Percentiles rank a stretch among this genome's conserved stretches.
Conservation (phyloP, 2,888 invertebrate species). For the Folsomia manolachei region DNA sequence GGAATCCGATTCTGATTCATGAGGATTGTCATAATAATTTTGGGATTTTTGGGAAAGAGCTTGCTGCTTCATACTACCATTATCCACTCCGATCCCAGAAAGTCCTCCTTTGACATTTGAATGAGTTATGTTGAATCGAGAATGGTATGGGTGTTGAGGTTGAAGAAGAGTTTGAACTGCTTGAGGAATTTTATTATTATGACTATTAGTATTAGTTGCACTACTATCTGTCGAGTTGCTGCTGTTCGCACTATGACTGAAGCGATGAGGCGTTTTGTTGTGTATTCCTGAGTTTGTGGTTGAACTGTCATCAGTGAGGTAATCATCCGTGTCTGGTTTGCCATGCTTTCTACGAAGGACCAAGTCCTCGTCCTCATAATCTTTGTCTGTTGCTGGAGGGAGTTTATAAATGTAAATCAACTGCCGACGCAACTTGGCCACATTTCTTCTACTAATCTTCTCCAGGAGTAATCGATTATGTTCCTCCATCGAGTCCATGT, state of each 20-base stretch:
- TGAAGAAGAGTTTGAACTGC: no score
- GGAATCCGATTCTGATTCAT: slow-evolving; percentile 1
- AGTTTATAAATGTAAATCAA: slow-evolving; percentile 22
- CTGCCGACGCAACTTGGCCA: slow-evolving; percentile 14
- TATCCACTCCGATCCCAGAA: background rate
- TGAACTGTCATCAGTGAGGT: background rate
- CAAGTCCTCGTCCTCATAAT: slow-evolving; percentile 19
- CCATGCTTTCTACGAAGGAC: background rate
- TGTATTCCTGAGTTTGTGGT: background rate
- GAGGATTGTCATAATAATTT: background rate
- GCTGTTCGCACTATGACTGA: background rate
- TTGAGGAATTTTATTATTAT: background rate
- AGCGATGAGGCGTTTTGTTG: background rate
- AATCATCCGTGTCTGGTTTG: slow-evolving; percentile 18
- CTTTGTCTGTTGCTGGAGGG: slow-evolving; percentile 17
- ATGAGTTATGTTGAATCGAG: slow-evolving; percentile 2
- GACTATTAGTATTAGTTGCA: background rate
- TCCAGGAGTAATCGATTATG: slow-evolving; percentile 22
- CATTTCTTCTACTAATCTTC: slow-evolving; percentile 16
- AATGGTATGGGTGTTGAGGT: background rate
- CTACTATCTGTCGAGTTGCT: no score
- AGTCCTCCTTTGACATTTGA: background rate
- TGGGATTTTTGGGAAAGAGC: background rate
- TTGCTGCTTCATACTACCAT: background rate
- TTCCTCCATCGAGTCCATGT: background rate